These are phyloP conservation scores for Phoxinus dragarum DNA, from an alignment of 2,797 vertebrate genomes.

Conservation along the genomic window DNA sequence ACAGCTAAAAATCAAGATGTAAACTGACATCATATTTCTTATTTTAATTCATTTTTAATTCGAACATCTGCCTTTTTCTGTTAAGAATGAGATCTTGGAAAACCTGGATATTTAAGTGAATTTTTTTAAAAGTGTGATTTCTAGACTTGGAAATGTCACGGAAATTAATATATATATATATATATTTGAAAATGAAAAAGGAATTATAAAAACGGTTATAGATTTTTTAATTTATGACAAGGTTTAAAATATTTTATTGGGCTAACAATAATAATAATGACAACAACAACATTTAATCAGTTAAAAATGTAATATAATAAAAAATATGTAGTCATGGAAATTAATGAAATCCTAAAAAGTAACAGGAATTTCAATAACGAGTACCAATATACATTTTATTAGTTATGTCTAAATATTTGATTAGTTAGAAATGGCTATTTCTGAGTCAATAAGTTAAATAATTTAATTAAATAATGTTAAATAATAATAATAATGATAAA, in stretches of 20 bases:
- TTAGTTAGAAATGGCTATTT: background rate
- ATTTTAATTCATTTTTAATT: background rate
- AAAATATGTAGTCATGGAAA: background rate
- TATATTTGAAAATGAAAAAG: background rate
- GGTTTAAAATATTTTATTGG: background rate
- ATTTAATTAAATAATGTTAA: background rate
- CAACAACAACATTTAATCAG: background rate
- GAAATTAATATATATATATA: background rate
- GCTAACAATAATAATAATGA: background rate
- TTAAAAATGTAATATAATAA: background rate
- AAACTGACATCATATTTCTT: too few relatives aligned
- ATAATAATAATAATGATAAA: background rate
- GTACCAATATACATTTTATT: background rate
- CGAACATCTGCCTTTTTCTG: accelerated
- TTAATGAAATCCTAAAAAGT: background rate
- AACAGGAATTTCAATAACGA: background rate
- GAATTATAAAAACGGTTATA: background rate
- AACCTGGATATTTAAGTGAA: too few relatives aligned
- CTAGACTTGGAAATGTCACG: background rate
- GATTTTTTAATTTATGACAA: background rate
- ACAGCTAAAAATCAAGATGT: background rate
- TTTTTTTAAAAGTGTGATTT: background rate
- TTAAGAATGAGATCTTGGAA: background rate
- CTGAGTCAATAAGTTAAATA: background rate
- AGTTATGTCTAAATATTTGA: background rate